Conservation (phyloP, 2,113 vertebrate genomes). For the Toxotes jaculatrix region DNA sequence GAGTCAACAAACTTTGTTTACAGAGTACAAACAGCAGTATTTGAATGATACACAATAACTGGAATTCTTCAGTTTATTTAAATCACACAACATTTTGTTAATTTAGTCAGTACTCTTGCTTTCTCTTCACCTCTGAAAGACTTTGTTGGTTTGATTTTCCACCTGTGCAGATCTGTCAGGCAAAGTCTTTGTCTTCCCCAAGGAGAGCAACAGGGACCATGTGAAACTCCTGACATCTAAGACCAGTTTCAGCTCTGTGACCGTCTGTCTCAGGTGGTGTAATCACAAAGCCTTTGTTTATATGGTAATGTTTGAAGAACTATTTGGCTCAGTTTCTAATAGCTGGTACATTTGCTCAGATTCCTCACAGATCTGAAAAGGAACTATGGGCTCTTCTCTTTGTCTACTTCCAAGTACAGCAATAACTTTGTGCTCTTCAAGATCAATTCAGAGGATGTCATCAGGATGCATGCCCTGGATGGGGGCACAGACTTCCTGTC, state of each 20-base stretch:
- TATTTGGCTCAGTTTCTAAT: conserved; percentile 14
- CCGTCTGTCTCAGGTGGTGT: conserved; percentile 46
- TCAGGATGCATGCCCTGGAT: not conserved
- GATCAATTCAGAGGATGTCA: fast-evolving
- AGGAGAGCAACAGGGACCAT: not conserved
- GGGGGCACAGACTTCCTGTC: not conserved
- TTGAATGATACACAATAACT: no score
- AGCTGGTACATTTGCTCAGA: conserved; percentile 21
- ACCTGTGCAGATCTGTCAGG: not conserved
- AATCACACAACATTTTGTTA: no score
- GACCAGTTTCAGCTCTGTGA: conserved; percentile 19
- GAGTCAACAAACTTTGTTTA: no score
- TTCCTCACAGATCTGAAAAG: conserved; percentile 59
- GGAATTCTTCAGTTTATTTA: no score
- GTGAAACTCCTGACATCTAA: conserved; percentile 47
- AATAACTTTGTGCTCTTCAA: conserved; percentile 57
- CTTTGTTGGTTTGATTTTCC: conserved; percentile 1
- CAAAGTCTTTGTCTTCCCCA: conserved; percentile 63
- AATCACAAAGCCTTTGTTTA: conserved; percentile 2
- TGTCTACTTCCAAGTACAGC: not conserved
- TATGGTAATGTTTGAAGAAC: not conserved
- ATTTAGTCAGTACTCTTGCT: no score
- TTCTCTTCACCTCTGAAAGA: no score
- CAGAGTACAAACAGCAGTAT: no score
- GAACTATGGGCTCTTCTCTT: conserved; percentile 38